Percentiles rank a stretch among this genome's conserved stretches.
Conservation (phyloP, 2,113 vertebrate species). For the Prolemur simus region DNA sequence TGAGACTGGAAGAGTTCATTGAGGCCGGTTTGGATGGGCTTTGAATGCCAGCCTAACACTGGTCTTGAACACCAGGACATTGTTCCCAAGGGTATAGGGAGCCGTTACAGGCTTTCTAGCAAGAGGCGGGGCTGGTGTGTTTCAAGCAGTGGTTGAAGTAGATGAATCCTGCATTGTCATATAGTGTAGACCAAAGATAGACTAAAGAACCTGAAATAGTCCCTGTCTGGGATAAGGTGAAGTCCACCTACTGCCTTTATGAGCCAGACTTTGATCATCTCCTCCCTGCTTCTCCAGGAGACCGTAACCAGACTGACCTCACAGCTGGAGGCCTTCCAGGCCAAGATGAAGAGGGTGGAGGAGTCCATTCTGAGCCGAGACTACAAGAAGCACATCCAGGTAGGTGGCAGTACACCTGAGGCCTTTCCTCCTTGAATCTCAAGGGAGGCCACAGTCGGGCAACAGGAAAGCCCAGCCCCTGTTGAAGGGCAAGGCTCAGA, state of each 20-base stretch:
- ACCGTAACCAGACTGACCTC: constrained; percentile 81
- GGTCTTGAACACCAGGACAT: background rate
- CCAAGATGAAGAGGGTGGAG: constrained; percentile 88
- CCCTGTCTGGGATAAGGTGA: background rate
- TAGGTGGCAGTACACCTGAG: constrained; percentile 43
- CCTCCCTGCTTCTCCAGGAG: constrained; percentile 76
- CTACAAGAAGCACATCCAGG: constrained; percentile 91
- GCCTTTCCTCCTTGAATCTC: background rate
- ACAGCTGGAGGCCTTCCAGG: constrained; percentile 88
- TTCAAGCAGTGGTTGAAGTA: background rate
- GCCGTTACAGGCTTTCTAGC: background rate
- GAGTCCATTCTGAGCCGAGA: constrained; percentile 90
- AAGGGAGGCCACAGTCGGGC: background rate
- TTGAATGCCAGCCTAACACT: background rate
- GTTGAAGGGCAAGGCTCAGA: background rate
- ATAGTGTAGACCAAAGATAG: background rate
- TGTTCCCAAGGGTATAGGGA: background rate
- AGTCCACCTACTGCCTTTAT: background rate
- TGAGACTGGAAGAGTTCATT: accelerated
- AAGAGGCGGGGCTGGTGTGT: background rate
- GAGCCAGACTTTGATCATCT: background rate
- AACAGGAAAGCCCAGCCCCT: background rate
- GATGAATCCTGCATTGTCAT: background rate
- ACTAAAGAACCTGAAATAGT: background rate
- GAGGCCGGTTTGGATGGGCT: background rate